Percentiles rank a stretch among this genome's conserved stretches.
Evolutionary conservation across 2,888 invertebrate genomes (phyloP).

Genomic region (Liposcelis brunnea): DNA sequence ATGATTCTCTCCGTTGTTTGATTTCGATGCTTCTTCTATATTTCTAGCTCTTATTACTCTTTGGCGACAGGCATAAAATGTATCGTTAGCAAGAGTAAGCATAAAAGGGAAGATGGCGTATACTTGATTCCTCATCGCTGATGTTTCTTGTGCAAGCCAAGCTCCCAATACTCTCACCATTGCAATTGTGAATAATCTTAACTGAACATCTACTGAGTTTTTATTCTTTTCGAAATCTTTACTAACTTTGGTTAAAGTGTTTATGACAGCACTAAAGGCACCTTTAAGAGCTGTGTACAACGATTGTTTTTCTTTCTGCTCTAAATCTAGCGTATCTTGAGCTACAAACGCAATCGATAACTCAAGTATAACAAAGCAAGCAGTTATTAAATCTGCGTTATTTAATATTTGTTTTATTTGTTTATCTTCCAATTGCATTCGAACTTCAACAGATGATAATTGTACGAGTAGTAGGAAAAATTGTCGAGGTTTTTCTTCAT

Average conservation of each 20-base stretch:
- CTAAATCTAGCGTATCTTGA: conserved; percentile 63
- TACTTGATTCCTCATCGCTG: conserved; percentile 69
- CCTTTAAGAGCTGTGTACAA: conserved; percentile 79
- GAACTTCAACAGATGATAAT: conserved; percentile 77
- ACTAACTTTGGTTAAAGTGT: conserved; percentile 51
- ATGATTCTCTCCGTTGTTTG: conserved; percentile 23
- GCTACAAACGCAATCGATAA: conserved; percentile 62
- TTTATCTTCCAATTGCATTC: conserved; percentile 83
- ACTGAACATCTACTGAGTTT: conserved; percentile 45
- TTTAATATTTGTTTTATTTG: conserved; percentile 53
- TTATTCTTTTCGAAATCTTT: conserved; percentile 46
- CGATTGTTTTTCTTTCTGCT: conserved; percentile 80
- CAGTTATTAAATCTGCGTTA: conserved; percentile 60
- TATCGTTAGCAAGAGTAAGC: conserved; percentile 61
- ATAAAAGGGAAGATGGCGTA: conserved; percentile 68
- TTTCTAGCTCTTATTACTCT: conserved; percentile 49
- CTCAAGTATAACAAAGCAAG: conserved; percentile 69
- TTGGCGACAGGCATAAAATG: conserved; percentile 54
- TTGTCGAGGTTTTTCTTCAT: conserved; percentile 59
- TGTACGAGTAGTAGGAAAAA: conserved; percentile 72
- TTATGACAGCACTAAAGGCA: conserved; percentile 66
- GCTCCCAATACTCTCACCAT: conserved; percentile 68
- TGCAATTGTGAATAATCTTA: conserved; percentile 66
- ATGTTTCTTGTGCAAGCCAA: conserved; percentile 85
- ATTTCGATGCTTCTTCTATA: conserved; percentile 32